Base-by-base conservation (phyloP, 1,140 invertebrate genomes). In the Pseudomyrmex dendroicus region DNA sequence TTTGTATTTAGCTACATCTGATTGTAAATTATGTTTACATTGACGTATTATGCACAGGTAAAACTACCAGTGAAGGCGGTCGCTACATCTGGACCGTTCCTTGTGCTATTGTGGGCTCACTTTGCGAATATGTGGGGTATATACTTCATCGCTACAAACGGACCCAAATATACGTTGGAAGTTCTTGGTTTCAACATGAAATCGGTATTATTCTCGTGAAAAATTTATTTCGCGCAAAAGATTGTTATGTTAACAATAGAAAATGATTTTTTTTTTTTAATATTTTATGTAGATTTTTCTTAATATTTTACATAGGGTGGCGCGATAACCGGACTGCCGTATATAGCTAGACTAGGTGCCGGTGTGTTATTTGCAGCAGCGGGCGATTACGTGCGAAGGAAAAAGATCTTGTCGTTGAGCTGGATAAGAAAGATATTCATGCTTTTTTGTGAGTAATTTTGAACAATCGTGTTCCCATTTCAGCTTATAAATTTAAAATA, bases 81-180 rank as follows among this genome's bases (percentile, higher is more conserved):
- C 22, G 85, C 95, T 1, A 94, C 95, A 2, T 97, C 96, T 0
- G 83, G 96, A 52, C 97, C 97, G 46, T 97, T 97, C 90, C 95
- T 96, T 92, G 95, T 95, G 0, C 92, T 97, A 82, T 84, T 95
- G 5, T 92, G 96, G 82, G 92, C 97, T n/a, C 97, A 97, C 85
- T 96, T 96, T 88, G 96, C 96, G 44, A 97, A 97, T 85, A 94
- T 97, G 89, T 97, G 97, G 96, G 97, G 97, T 5, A 94, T 98
- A 85, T 97, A 96, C 85, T 96, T 97, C 85, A 96, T 99, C 86
- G 95, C 99, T 83, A 98, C 97, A 0, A 97, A 97, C 67, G 96
- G 98, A 5, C 98, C 98, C 0, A 98, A 97, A 74, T 99, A 98
- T 92, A 96, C 99, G 86, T 96, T 97, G 52, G 96, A 97, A 91